Conservation (phyloP, 2,797 vertebrate genomes). For the Bucorvus abyssinicus region DNA sequence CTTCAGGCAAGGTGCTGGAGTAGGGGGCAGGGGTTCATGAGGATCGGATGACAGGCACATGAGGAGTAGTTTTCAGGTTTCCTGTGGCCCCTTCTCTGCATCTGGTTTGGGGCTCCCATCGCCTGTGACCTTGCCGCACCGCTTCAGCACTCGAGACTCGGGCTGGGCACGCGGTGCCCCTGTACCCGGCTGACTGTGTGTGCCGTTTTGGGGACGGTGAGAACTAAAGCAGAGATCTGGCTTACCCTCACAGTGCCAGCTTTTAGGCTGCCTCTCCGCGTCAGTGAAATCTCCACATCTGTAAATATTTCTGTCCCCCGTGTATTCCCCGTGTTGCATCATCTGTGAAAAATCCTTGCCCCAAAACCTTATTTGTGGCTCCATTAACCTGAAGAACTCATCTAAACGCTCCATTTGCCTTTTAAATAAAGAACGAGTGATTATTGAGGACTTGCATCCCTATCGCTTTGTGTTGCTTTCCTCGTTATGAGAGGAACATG, state of each 20-base stretch:
- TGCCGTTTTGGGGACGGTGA: neutral
- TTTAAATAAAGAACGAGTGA: slow-evolving; percentile 64
- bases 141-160: neutral
- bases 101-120: neutral
- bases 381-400: slow-evolving; percentile 55
- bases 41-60: neutral
- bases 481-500: slow-evolving; percentile 58
- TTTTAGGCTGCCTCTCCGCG: neutral
- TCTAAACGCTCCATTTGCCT: slow-evolving; percentile 64
- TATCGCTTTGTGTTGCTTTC: slow-evolving; percentile 64
- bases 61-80: neutral
- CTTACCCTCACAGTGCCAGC: neutral
- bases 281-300: slow-evolving; percentile 3
- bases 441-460: slow-evolving; percentile 52
- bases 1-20: neutral
- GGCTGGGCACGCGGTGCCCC: neutral
- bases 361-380: slow-evolving; percentile 54
- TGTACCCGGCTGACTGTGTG: neutral
- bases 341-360: slow-evolving; percentile 53
- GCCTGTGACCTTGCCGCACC: neutral
- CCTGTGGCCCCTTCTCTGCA: neutral
- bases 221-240: neutral
- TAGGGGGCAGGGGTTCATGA: rapidly evolving
- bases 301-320: slow-evolving; percentile 43
- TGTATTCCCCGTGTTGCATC: neutral